Evolutionary conservation across 2,113 vertebrate species (phyloP), one percentile per base, ranked within the genome.

Genomic region (Gnathonemus longibarbis): DNA sequence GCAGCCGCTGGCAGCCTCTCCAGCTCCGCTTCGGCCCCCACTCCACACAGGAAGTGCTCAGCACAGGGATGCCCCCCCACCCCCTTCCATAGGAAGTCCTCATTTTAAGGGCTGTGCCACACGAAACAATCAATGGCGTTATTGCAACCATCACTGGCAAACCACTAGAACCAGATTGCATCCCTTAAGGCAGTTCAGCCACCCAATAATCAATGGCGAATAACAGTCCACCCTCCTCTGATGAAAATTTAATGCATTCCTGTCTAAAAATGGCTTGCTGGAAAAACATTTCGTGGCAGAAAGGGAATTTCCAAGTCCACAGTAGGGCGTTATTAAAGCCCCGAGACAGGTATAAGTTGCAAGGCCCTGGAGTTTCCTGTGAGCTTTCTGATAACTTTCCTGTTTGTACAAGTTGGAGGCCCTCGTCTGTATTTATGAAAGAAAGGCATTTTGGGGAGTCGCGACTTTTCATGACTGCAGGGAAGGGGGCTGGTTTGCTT

Each of bases 111-210:
- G 80, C 90, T 77, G 86, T 87, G 84, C 90, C 89, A 88, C 88
- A 74, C 87, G 45, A 19, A 91, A 90, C 91, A 92, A 91, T 92
- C 90, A 89, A 88, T 85, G 88, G 53, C 84, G 89, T 90, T 92
- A 91, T 90, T 91, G 90, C 84, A 84, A 74, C 90, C 39, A 74
- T 91, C 90, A 86, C 88, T 91, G 90, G 90, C 87, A 31, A 83
- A 39, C 80, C 21, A 62, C 88, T 49, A 9, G 6, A 31, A 50
- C 24, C 19, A 42, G 4, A 31, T 62, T 5, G 9, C 39, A 31
- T 45, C n/a, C 89, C 80, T 35, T 19, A 46, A 7, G 80, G 19
- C 8, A n/a, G 6, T 9, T 31, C 39, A 48, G 80, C 80, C 24
- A 8, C 48, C 52, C 24, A 83, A 53, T 21, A 24, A 45, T 56